phyloP scores from a whole-genome alignment of 2,888 invertebrate genomes.

The Hofmannophila pseudospretella region DNA sequence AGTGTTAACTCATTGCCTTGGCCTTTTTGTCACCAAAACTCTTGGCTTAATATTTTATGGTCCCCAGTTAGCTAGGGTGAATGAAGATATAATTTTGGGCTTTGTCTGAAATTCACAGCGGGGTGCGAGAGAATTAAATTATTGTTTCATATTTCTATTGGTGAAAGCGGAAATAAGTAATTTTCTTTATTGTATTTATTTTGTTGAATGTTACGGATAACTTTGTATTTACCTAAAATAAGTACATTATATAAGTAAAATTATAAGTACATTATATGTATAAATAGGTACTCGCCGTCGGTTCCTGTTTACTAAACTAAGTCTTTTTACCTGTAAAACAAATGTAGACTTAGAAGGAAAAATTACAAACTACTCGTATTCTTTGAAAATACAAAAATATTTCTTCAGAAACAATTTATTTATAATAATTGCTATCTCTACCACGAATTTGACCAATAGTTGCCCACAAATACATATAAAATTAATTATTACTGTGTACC shows the following conservation, averaged over 20 bases:
- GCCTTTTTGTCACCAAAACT: constrained; percentile 10
- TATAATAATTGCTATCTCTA: neutral
- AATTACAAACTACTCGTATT: too few species aligned
- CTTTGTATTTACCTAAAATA: too few species aligned
- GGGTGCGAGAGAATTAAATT: constrained; percentile 11
- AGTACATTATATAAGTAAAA: too few species aligned
- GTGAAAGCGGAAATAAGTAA: constrained; percentile 2
- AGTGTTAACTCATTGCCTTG: constrained; percentile 17
- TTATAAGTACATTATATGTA: too few species aligned
- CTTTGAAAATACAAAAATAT: too few species aligned
- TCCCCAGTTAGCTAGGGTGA: neutral
- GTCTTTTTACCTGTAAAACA: too few species aligned
- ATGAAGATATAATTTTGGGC: constrained; percentile 3
- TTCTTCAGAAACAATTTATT: neutral
- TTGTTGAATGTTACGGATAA: too few species aligned
- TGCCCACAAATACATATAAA: too few species aligned
- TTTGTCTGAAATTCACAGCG: constrained; percentile 11
- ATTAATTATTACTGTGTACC: too few species aligned
- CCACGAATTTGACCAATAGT: neutral
- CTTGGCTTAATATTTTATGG: constrained; percentile 17
- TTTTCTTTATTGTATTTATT: neutral
- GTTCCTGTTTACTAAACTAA: too few species aligned
- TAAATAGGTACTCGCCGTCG: too few species aligned
- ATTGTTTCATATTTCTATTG: constrained; percentile 8
- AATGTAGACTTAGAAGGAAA: too few species aligned